Conservation (phyloP, 2,797 vertebrate species). For the Sebastes trivittatus region DNA sequence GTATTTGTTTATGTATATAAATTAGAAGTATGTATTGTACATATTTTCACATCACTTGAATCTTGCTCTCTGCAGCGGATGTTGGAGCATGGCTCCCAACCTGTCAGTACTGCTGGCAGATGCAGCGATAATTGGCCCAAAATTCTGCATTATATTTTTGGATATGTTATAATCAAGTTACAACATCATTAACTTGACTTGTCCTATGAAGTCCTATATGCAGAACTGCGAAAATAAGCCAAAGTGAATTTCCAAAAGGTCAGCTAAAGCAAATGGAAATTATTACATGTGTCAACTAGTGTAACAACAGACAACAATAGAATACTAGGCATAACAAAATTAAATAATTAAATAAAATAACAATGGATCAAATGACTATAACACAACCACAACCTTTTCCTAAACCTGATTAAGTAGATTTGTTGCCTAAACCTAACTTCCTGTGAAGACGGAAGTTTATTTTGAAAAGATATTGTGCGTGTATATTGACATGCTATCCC, state of each 20-base stretch:
- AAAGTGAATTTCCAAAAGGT: neutral
- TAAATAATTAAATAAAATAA: neutral
- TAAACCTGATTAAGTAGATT: too few species aligned
- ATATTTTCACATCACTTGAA: conserved; percentile 48
- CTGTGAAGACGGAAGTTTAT: too few species aligned
- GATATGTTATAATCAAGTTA: neutral
- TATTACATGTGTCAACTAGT: too few species aligned
- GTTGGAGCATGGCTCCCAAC: conserved; percentile 18
- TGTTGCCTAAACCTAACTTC: too few species aligned
- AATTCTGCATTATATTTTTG: too few species aligned
- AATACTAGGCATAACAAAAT: neutral
- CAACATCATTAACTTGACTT: neutral
- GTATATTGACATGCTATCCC: too few species aligned
- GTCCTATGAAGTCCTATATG: neutral
- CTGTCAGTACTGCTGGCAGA: neutral
- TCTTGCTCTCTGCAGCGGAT: conserved; percentile 31
- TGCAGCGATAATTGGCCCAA: too few species aligned
- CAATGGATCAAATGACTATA: neutral
- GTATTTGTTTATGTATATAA: neutral
- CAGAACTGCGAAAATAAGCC: conserved; percentile 3
- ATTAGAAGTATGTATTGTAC: conserved; percentile 2
- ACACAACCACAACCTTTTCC: too few species aligned
- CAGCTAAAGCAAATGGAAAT: neutral
- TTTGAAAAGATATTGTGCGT: too few species aligned
- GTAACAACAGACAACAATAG: neutral